A percentile compares a stretch with the other conserved stretches of the same genome.
Evolutionary conservation across 2,113 vertebrate species (phyloP).

Genomic region (Stigmatopora nigra): DNA sequence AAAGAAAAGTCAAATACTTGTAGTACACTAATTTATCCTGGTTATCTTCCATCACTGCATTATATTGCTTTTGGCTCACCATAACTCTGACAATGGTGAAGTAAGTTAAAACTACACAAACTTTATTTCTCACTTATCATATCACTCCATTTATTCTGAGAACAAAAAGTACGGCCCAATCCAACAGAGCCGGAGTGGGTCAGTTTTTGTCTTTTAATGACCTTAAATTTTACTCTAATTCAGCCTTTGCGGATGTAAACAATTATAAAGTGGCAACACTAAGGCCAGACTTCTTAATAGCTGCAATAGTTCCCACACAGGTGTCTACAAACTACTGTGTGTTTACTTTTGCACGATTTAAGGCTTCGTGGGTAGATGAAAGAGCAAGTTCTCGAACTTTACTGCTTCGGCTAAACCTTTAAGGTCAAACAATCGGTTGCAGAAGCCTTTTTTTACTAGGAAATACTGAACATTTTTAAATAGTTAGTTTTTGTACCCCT

Average conservation of each 20-base stretch:
- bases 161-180: no score
- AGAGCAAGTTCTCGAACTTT: background rate
- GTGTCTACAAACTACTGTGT: conserved; percentile 27
- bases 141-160: no score
- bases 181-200: background rate
- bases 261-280: conserved; percentile 28
- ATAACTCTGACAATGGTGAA: no score
- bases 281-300: conserved; percentile 26
- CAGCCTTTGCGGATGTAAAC: conserved; percentile 1
- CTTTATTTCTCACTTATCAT: no score
- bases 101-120: no score
- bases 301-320: conserved; percentile 22
- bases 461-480: background rate
- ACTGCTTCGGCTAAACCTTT: background rate
- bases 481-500: no score
- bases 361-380: conserved; percentile 10
- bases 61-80: no score
- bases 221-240: background rate
- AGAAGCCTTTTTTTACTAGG: background rate
- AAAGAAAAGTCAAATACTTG: background rate
- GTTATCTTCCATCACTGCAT: background rate
- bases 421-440: background rate
- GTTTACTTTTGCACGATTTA: conserved; percentile 26
- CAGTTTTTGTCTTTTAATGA: background rate
- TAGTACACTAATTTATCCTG: background rate